These are phyloP conservation scores for Sinohyriopsis cumingii DNA, from an alignment of 2,888 invertebrate genomes.

Conservation along the genomic window DNA sequence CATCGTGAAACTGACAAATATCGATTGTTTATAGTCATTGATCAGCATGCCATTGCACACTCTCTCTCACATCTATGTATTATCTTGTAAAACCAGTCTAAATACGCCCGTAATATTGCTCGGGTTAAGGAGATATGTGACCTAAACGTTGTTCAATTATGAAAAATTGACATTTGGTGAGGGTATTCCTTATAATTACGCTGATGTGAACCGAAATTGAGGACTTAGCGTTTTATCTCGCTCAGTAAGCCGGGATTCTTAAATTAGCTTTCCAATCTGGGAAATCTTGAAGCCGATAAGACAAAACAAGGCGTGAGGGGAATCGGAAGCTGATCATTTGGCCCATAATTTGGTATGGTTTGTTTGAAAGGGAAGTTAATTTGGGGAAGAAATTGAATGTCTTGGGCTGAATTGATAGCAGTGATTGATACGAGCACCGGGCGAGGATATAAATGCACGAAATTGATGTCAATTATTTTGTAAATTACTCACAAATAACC, in stretches of 20 bases:
- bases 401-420: conserved; percentile 31
- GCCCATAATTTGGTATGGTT: conserved; percentile 32
- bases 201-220: not conserved
- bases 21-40: too few relatives aligned
- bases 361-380: conserved; percentile 40
- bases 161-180: too few relatives aligned
- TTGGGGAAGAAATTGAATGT: conserved; percentile 42
- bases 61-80: too few relatives aligned
- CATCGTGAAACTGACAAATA: too few relatives aligned
- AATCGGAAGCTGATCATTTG: conserved; percentile 29
- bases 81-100: too few relatives aligned
- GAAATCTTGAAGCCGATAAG: conserved; percentile 30
- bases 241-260: conserved; percentile 7
- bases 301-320: conserved; percentile 32
- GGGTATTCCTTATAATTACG: too few relatives aligned
- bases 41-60: too few relatives aligned
- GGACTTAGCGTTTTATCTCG: conserved; percentile 31
- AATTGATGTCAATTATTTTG: conserved; percentile 46
- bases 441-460: conserved; percentile 41
- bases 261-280: conserved; percentile 28
- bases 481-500: conserved; percentile 47
- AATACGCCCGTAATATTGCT: too few relatives aligned
- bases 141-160: too few relatives aligned
- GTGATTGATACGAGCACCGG: conserved; percentile 45
- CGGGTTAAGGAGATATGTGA: too few relatives aligned